Conservation (phyloP, 2,888 invertebrate genomes). For the Coenonympha glycerion region DNA sequence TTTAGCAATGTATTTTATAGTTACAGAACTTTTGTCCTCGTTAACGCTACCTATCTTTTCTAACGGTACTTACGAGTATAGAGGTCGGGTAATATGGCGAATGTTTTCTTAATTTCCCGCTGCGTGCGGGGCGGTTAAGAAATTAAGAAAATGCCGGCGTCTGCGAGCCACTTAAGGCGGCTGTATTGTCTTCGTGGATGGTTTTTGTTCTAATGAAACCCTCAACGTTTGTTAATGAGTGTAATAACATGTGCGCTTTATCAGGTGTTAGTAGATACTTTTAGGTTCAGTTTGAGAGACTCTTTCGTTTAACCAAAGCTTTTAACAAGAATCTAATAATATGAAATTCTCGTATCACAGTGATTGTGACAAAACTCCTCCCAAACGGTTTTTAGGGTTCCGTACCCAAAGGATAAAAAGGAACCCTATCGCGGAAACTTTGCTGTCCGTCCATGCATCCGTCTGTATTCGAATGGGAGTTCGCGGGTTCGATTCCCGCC, state of each 20-base stretch:
- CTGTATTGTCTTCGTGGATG: slow-evolving; percentile 62
- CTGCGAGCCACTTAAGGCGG: slow-evolving; percentile 62
- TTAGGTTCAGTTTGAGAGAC: too few species aligned
- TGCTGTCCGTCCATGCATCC: too few species aligned
- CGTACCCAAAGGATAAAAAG: too few species aligned
- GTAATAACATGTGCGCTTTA: slow-evolving; percentile 42
- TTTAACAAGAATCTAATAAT: too few species aligned
- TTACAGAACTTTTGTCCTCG: neutral
- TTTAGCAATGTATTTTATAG: too few species aligned
- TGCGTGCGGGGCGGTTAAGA: slow-evolving; percentile 68
- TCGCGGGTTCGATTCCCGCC: too few species aligned
- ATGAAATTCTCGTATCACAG: too few species aligned
- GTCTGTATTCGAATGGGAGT: too few species aligned
- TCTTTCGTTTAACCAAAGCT: too few species aligned
- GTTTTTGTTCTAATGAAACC: slow-evolving; percentile 67
- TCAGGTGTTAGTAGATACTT: neutral
- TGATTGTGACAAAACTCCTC: too few species aligned
- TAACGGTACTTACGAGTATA: neutral
- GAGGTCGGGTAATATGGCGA: slow-evolving; percentile 49
- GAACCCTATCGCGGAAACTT: too few species aligned
- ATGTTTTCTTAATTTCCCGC: slow-evolving; percentile 75
- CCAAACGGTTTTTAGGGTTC: too few species aligned
- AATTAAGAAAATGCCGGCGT: slow-evolving; percentile 72
- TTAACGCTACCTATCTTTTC: neutral
- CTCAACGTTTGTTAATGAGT: slow-evolving; percentile 64